Conservation (phyloP, 2,113 vertebrate species). For the Hylia prasina region DNA sequence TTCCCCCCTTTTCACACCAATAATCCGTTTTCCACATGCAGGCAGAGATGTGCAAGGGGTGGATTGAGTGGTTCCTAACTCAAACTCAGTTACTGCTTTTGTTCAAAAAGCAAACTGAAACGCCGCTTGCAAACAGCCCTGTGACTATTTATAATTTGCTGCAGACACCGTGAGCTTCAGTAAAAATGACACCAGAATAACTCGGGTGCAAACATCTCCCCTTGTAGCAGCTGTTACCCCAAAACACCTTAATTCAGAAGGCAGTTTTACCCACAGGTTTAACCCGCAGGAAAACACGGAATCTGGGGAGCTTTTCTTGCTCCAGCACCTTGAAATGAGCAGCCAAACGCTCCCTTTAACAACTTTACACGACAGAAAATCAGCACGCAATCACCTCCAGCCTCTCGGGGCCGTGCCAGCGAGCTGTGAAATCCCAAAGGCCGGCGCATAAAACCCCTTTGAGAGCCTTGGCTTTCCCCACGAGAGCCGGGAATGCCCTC, state of each 20-base stretch:
- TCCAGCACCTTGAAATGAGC: background rate
- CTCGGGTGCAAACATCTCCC: background rate
- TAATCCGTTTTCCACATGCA: background rate
- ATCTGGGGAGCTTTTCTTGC: background rate
- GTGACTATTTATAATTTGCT: background rate
- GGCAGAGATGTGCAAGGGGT: background rate
- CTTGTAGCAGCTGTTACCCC: background rate
- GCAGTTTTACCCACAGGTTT: background rate
- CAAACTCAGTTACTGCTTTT: background rate
- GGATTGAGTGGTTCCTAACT: background rate
- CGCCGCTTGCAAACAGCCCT: background rate
- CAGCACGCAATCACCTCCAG: background rate
- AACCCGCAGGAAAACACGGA: background rate
- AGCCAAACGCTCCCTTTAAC: background rate
- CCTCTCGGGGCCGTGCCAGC: background rate
- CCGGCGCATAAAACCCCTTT: background rate
- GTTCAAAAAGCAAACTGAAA: background rate
- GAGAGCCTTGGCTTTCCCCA: constrained; percentile 1
- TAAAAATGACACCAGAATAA: background rate
- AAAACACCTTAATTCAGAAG: accelerated
- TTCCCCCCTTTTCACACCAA: background rate
- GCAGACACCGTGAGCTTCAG: background rate
- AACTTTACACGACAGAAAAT: background rate
- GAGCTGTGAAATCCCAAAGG: constrained; percentile 1
- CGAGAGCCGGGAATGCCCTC: background rate